A percentile compares a stretch with the other conserved stretches of the same genome.
These are phyloP conservation scores for Chloroceryle amazona DNA, from an alignment of 2,797 vertebrate genomes.

Conservation along the genomic window DNA sequence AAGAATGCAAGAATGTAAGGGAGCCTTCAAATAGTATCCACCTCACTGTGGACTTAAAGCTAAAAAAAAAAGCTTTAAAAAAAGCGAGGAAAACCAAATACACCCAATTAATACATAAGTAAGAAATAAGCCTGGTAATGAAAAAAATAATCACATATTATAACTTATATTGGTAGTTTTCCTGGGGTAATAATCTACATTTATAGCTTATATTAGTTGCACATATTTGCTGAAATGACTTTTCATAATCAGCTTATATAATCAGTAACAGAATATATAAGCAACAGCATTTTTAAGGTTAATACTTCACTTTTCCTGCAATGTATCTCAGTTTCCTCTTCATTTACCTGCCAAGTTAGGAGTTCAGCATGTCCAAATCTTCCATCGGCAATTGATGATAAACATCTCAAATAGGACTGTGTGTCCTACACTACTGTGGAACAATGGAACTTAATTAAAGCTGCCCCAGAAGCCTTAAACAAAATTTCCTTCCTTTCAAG, in stretches of 20 bases:
- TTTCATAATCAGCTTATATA: not conserved
- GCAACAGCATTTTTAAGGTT: not conserved
- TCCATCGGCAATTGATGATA: not conserved
- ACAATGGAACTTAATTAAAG: constrained; percentile 54
- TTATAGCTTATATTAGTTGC: not conserved
- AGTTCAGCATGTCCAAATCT: not conserved
- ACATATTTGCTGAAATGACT: not conserved
- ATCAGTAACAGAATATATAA: not conserved
- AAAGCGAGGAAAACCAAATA: not conserved
- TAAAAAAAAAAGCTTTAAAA: not conserved
- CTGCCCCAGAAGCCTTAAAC: not conserved
- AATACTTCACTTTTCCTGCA: not conserved
- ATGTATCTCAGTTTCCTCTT: not conserved
- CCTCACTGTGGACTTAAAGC: not conserved
- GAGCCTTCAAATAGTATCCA: not conserved
- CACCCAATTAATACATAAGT: rapidly evolving
- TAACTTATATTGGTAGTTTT: not conserved
- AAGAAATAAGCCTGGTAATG: not conserved
- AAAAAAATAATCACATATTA: not conserved
- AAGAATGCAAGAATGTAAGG: not conserved
- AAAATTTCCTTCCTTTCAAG: constrained; percentile 65
- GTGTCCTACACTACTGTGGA: constrained; percentile 17
- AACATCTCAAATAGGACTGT: constrained; percentile 43
- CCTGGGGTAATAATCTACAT: not conserved
- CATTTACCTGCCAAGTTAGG: constrained; percentile 20